Base-by-base conservation (phyloP, 2,888 invertebrate species). In the Buathra laborator region DNA sequence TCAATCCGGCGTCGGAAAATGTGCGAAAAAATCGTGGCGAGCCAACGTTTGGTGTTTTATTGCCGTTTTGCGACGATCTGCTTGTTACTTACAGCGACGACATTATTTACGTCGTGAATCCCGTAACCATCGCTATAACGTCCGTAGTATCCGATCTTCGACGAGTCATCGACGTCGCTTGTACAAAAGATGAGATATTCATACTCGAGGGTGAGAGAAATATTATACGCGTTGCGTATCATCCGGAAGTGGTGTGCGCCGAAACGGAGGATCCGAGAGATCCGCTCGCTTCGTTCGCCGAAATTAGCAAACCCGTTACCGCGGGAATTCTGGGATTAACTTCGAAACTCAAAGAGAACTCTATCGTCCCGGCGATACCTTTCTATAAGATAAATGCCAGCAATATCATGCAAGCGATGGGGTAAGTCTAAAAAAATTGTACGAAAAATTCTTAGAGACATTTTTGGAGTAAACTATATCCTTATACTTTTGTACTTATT, bases 161-260 rank as follows among this genome's bases (percentile, higher is more conserved):
- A 56, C 91, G 89, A 12, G 90, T 94, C 29, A 93, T 92, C 16
- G 92, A 94, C 44, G 95, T 96, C 72, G 95, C 96, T 0, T 96
- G 96, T 87, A 94, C 95, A 89, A 95, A 95, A 91, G 96, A 96
- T 88, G 97, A 97, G 94, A 96, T 98, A 88, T 98, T 98, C 94
- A 95, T 98, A 70, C 94, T 98, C 89, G 97, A 97, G 92, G 97
- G 97, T 0, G 95, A 96, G 67, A 95, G 98, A 86, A 97, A 97
- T 90, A 94, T 98, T 85, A 94, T 98, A 75, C 95, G 98, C n/a
- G 95, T 98, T 68, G 96, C 97, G 51, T 96, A 95, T 88, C 94
- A 95, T 90, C 98, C 98, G 10, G 98, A 98, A 92, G 95, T 76
- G 5, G 62, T 46, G 56, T 46, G 64, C 9, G 64, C 85, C n/a